Evolutionary conservation across 2,888 invertebrate genomes (phyloP).

Genomic region (Himalopsyche tibetana): DNA sequence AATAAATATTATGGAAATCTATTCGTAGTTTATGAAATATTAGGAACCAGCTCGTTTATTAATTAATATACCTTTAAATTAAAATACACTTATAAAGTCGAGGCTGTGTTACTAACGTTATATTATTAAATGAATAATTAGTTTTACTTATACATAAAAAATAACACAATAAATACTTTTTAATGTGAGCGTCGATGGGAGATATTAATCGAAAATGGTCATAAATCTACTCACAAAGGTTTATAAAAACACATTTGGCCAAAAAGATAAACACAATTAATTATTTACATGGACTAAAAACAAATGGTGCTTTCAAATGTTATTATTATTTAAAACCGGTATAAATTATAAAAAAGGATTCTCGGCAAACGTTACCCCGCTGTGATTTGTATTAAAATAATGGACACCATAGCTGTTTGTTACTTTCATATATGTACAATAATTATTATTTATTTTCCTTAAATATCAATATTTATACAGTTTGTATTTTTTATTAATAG

Average conservation of each 20-base stretch:
- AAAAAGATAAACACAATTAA: constrained; percentile 14
- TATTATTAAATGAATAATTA: no score
- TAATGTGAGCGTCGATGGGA: constrained; percentile 2
- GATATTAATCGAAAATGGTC: background rate
- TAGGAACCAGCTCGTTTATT: no score
- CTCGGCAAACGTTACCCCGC: background rate
- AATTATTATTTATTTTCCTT: background rate
- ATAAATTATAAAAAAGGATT: constrained; percentile 29
- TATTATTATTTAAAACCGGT: constrained; percentile 14
- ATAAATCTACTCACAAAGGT: background rate
- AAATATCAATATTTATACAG: no score
- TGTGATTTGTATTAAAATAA: constrained; percentile 37
- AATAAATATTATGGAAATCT: no score
- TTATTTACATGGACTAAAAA: constrained; percentile 3
- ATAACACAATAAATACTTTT: no score
- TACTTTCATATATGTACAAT: background rate
- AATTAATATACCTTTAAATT: no score
- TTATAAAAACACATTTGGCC: constrained; percentile 11
- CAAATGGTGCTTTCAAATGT: constrained; percentile 3
- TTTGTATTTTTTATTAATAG: no score
- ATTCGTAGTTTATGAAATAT: no score
- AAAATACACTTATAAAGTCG: no score
- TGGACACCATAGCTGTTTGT: background rate
- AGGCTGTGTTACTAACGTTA: no score
- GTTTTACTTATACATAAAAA: no score